Conservation (phyloP, 1,140 invertebrate genomes). For the Hyphantria cunea region DNA sequence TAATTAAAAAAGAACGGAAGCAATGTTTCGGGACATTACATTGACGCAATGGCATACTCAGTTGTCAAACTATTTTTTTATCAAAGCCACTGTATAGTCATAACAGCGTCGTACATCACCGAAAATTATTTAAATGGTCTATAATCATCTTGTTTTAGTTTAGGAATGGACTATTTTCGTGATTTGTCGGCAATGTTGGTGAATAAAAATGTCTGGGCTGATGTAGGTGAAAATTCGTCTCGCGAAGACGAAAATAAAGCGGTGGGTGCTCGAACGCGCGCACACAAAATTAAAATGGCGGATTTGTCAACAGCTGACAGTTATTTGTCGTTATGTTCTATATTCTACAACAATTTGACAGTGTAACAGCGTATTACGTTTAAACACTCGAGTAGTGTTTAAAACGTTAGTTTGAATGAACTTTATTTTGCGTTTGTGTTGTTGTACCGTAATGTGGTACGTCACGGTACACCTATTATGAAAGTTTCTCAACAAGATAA, state of each 20-base stretch:
- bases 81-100: slow-evolving; percentile 63
- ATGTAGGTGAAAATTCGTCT: slow-evolving; percentile 50
- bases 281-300: slow-evolving; percentile 59
- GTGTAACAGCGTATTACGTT: slow-evolving; percentile 43
- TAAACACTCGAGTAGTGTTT: slow-evolving; percentile 32
- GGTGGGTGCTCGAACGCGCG: slow-evolving; percentile 51
- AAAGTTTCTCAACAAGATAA: too few species aligned
- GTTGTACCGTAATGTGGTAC: slow-evolving; percentile 7
- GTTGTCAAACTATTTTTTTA: slow-evolving; percentile 60
- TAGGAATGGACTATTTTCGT: slow-evolving; percentile 65
- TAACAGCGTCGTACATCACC: slow-evolving; percentile 68
- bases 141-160: slow-evolving; percentile 77
- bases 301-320: slow-evolving; percentile 47
- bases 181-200: slow-evolving; percentile 72
- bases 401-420: slow-evolving; percentile 40
- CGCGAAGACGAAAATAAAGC: slow-evolving; percentile 60
- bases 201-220: slow-evolving; percentile 64
- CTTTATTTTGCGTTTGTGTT: slow-evolving; percentile 35
- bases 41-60: slow-evolving; percentile 56
- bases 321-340: slow-evolving; percentile 51
- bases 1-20: slow-evolving; percentile 23
- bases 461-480: too few species aligned
- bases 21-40: slow-evolving; percentile 56
- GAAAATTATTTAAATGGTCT: slow-evolving; percentile 72
- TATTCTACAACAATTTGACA: slow-evolving; percentile 49